phyloP scores from a whole-genome alignment of 2,888 invertebrate genomes.

The Odontomyia ornata region DNA sequence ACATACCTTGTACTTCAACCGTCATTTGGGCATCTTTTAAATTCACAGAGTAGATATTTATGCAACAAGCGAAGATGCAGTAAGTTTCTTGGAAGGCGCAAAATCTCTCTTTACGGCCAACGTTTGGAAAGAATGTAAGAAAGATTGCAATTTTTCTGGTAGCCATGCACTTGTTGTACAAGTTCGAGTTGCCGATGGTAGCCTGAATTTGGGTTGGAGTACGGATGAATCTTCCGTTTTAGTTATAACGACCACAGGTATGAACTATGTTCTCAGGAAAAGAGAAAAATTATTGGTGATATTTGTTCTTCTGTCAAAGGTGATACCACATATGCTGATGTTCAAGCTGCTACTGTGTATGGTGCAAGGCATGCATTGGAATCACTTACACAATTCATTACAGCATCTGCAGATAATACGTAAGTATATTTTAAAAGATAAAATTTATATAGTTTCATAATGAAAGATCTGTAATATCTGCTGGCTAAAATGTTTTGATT shows the following conservation, averaged over 20 bases:
- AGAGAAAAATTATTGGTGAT: not conserved
- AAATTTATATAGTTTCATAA: not conserved
- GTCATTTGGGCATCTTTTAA: not conserved
- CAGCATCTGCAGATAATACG: constrained; percentile 57
- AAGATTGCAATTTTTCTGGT: constrained; percentile 65
- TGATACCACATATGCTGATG: constrained; percentile 66
- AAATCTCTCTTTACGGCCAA: constrained; percentile 68
- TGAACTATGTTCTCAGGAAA: not conserved
- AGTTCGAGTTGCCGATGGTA: constrained; percentile 66
- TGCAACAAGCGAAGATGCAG: constrained; percentile 64
- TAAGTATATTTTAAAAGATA: constrained; percentile 47
- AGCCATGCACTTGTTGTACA: constrained; percentile 69
- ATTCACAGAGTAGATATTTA: constrained; percentile 66
- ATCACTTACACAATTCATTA: constrained; percentile 76
- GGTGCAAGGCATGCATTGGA: constrained; percentile 82
- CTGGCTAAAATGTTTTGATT: not conserved
- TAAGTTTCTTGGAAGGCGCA: constrained; percentile 67
- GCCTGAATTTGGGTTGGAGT: constrained; percentile 69
- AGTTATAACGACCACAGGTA: constrained; percentile 69
- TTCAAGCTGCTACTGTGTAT: constrained; percentile 71
- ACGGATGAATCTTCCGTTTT: constrained; percentile 77
- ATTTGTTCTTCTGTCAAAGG: constrained; percentile 58
- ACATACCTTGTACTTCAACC: not conserved
- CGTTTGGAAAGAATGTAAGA: constrained; percentile 69
- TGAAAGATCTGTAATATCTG: not conserved